phyloP scores from a whole-genome alignment of 2,797 vertebrate species.

The Forpus xanthops region DNA sequence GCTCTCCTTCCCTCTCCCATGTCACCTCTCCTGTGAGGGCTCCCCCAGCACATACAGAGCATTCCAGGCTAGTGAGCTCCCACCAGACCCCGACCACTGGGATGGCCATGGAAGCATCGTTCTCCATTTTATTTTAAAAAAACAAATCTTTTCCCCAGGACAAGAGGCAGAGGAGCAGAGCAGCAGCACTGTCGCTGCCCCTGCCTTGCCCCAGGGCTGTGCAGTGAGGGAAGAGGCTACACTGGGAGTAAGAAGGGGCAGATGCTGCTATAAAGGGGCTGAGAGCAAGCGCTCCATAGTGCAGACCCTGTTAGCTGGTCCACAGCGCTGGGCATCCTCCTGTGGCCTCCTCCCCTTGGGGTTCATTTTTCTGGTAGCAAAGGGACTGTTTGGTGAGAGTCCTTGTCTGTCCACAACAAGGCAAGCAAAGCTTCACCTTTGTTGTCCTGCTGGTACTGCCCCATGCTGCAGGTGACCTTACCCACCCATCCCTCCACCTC shows the following conservation, averaged over 20 bases:
- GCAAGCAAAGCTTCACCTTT: background rate
- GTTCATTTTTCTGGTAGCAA: background rate
- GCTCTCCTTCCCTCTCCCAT: background rate
- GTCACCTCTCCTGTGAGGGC: background rate
- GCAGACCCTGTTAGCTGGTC: accelerated
- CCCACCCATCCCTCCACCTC: background rate
- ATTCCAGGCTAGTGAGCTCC: background rate
- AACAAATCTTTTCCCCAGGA: background rate
- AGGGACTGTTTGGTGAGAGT: background rate
- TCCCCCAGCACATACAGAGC: background rate
- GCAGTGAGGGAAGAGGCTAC: background rate
- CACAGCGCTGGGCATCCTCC: background rate
- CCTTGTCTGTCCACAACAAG: background rate
- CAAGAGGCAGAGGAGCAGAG: background rate
- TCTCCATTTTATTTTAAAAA: background rate
- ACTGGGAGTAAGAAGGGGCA: background rate
- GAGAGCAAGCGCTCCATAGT: accelerated
- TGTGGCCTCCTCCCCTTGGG: background rate
- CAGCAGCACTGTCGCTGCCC: background rate
- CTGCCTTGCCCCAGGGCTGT: background rate
- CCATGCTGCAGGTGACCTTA: background rate
- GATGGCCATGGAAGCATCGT: accelerated
- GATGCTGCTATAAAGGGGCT: background rate
- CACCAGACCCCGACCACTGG: background rate
- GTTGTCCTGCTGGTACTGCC: background rate